Evolutionary conservation across 2,888 invertebrate genomes (phyloP).

Genomic region (Deroplatys truncata): DNA sequence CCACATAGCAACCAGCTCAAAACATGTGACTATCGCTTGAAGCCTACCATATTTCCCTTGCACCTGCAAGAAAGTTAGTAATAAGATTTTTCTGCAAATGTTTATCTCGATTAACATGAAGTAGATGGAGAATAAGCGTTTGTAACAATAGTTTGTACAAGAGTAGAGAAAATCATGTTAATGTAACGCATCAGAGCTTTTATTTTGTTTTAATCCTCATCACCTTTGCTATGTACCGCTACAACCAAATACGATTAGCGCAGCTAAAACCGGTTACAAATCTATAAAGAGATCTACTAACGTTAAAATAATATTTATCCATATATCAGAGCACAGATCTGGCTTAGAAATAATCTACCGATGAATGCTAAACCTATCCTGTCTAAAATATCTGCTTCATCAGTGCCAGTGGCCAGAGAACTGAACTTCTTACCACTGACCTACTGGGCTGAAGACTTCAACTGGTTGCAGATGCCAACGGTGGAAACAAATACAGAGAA

Average conservation of each 20-base stretch:
- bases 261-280: neutral
- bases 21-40: too few species aligned
- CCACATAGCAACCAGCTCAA: too few species aligned
- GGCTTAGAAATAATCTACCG: neutral
- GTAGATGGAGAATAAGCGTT: too few species aligned
- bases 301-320: neutral
- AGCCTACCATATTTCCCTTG: too few species aligned
- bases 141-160: too few species aligned
- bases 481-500: neutral
- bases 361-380: neutral
- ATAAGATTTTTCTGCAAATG: too few species aligned
- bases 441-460: neutral
- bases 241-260: neutral
- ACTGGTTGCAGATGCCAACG: neutral
- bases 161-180: too few species aligned
- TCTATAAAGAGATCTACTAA: neutral
- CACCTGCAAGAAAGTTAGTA: too few species aligned
- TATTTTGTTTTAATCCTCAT: too few species aligned
- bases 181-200: too few species aligned
- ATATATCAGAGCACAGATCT: neutral
- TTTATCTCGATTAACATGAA: too few species aligned
- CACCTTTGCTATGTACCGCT: too few species aligned
- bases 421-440: neutral
- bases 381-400: neutral
- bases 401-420: neutral